phyloP scores from a whole-genome alignment of 2,888 invertebrate species.

The Serripes groenlandicus region DNA sequence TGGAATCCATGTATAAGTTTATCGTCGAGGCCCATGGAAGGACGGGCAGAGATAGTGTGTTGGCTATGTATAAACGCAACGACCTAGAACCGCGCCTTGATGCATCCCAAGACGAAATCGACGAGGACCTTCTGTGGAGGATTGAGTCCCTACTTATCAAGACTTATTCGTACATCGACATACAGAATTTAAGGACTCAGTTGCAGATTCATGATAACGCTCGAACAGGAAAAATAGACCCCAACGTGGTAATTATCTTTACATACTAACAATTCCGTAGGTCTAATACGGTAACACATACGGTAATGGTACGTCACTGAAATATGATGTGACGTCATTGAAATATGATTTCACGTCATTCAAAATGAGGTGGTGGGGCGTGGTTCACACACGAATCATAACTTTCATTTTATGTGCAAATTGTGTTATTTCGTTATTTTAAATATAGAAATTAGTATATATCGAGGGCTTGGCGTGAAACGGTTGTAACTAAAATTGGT shows the following conservation, averaged over 20 bases:
- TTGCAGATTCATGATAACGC: constrained; percentile 73
- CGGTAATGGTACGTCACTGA: no score
- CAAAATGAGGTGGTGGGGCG: no score
- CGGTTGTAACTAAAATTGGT: no score
- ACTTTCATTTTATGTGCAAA: no score
- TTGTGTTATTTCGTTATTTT: no score
- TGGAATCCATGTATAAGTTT: constrained; percentile 79
- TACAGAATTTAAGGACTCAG: constrained; percentile 72
- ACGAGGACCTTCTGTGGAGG: constrained; percentile 80
- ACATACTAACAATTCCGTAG: no score
- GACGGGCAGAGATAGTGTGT: constrained; percentile 84
- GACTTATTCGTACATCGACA: constrained; percentile 76
- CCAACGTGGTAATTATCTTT: constrained; percentile 12
- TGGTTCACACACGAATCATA: no score
- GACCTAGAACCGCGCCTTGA: constrained; percentile 69
- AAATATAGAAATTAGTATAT: no score
- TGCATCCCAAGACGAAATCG: constrained; percentile 79
- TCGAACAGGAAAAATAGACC: neutral
- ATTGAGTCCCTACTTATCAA: constrained; percentile 79
- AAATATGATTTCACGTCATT: no score
- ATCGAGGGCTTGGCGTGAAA: no score
- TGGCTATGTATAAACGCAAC: constrained; percentile 78
- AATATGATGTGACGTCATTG: no score
- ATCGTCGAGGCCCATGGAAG: constrained; percentile 79
- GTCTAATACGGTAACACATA: no score